Conservation (phyloP, 2,888 invertebrate genomes). For the Eueremaeus valkanovi region DNA sequence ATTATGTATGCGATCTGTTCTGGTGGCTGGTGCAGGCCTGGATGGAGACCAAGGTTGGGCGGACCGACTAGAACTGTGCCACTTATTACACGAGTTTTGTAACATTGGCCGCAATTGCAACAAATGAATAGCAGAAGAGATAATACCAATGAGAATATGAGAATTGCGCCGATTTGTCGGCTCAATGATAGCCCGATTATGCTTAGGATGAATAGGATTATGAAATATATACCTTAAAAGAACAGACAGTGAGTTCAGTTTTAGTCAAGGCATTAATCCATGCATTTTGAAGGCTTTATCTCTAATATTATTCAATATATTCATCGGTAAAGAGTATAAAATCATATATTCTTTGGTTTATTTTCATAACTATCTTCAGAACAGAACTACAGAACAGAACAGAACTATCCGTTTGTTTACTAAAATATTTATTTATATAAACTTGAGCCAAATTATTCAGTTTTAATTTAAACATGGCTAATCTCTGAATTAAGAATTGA, state of each 20-base stretch:
- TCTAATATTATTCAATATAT: neutral
- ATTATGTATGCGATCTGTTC: neutral
- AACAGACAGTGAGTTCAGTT: neutral
- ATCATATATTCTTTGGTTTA: neutral
- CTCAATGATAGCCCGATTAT: neutral
- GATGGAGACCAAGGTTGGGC: neutral
- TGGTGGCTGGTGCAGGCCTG: neutral
- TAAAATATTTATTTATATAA: no score
- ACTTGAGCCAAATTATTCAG: no score
- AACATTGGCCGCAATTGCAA: constrained; percentile 16
- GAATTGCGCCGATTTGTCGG: constrained; percentile 1
- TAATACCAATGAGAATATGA: neutral
- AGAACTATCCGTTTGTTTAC: no score
- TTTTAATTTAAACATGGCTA: no score
- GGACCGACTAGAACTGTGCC: constrained; percentile 9
- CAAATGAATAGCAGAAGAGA: constrained; percentile 15
- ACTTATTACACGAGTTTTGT: neutral
- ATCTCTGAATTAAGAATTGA: no score
- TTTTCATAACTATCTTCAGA: no score
- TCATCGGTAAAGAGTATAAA: neutral
- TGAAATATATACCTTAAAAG: constrained; percentile 16
- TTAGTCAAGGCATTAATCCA: no score
- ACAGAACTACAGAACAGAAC: no score
- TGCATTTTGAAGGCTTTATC: no score
- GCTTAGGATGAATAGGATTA: neutral